Evolutionary conservation across 1,140 invertebrate species (phyloP).

Genomic region (Heliothis subflexa): DNA sequence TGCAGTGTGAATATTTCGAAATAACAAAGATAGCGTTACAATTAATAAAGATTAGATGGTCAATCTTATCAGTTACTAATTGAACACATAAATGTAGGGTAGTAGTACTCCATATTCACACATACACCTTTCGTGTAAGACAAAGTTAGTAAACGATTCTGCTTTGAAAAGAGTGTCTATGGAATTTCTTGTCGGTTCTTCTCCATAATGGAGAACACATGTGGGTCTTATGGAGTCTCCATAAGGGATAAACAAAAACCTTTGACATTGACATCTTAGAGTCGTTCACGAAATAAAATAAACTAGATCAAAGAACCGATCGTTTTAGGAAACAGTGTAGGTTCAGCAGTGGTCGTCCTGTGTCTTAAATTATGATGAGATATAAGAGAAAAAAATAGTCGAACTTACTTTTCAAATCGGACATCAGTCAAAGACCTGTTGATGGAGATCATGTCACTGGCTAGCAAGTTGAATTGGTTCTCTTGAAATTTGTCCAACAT

Average conservation of each 20-base stretch:
- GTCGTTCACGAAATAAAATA: too few relatives aligned
- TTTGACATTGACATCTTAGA: too few relatives aligned
- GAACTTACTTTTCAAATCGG: constrained; percentile 93
- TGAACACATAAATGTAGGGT: not conserved
- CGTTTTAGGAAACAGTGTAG: too few relatives aligned
- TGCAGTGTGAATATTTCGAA: not conserved
- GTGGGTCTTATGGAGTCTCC: too few relatives aligned
- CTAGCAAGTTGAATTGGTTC: constrained; percentile 99
- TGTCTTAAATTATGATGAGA: not conserved
- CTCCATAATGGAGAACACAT: too few relatives aligned
- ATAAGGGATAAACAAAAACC: too few relatives aligned
- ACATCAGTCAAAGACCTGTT: constrained; percentile 98
- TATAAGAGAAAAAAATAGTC: not conserved
- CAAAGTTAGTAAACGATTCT: too few relatives aligned
- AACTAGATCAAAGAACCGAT: too few relatives aligned
- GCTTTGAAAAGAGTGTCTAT: too few relatives aligned
- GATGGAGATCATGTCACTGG: constrained; percentile 98
- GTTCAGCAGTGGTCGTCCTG: too few relatives aligned
- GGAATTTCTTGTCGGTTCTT: too few relatives aligned
- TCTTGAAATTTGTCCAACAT: constrained; percentile 98
- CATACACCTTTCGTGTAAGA: too few relatives aligned
- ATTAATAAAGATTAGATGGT: constrained; percentile 23
- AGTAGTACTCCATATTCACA: not conserved
- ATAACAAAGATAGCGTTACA: not conserved
- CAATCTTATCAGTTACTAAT: constrained; percentile 11